Conservation (phyloP, 2,888 invertebrate species). For the Orthosia gothica region DNA sequence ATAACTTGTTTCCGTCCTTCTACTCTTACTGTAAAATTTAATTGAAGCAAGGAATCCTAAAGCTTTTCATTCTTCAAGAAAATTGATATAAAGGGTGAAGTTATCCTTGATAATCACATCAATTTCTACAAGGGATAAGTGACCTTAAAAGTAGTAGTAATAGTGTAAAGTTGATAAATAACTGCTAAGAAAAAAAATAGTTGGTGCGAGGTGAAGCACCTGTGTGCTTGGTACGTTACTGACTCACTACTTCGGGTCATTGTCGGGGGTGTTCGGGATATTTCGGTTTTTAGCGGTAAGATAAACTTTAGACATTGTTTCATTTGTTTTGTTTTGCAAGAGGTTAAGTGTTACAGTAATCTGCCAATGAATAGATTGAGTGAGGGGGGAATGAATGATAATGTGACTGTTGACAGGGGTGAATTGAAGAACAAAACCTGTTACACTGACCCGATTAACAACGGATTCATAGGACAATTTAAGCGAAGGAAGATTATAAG, state of each 20-base stretch:
- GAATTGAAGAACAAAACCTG: background rate
- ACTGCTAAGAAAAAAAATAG: conserved; percentile 51
- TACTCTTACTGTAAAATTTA: conserved; percentile 41
- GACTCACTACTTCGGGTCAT: conserved; percentile 47
- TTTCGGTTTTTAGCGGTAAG: conserved; percentile 42
- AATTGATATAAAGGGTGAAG: background rate
- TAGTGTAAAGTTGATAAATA: conserved; percentile 40
- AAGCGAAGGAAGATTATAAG: background rate
- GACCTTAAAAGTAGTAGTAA: conserved; percentile 35
- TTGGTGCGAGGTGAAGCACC: conserved; percentile 69
- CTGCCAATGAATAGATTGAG: background rate
- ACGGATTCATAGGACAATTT: background rate
- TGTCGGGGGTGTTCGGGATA: conserved; percentile 54
- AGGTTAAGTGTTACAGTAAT: background rate
- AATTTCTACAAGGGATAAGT: conserved; percentile 16
- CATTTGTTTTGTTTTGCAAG: background rate
- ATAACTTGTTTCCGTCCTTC: conserved; percentile 32
- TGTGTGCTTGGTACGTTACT: conserved; percentile 44
- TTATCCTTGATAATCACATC: background rate
- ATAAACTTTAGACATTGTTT: background rate
- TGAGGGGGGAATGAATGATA: background rate
- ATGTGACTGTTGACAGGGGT: background rate
- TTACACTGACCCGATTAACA: background rate
- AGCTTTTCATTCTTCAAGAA: conserved; percentile 11
- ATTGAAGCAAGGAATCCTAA: conserved; percentile 19